phyloP scores from a whole-genome alignment of 1,140 invertebrate species.

The Anadara kagoshimensis region DNA sequence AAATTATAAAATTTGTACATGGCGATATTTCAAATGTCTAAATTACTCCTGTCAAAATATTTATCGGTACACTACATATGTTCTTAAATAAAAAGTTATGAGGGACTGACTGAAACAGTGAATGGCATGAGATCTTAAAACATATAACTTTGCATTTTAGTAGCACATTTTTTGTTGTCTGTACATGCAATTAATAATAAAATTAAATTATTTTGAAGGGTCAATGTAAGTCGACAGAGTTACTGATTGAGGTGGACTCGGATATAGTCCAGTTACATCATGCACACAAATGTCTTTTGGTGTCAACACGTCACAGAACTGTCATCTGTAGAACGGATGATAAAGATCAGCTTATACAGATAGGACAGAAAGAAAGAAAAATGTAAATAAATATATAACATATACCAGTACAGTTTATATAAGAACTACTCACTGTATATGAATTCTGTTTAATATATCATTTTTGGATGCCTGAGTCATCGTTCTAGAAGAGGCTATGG shows the following conservation, averaged over 20 bases:
- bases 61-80: too few species aligned
- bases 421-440: neutral
- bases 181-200: too few species aligned
- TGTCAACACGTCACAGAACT: constrained; percentile 86
- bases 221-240: constrained; percentile 86
- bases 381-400: constrained; percentile 80
- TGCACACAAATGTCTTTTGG: constrained; percentile 83
- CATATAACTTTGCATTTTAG: too few species aligned
- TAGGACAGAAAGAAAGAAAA: constrained; percentile 91
- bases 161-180: too few species aligned
- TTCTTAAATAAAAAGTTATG: too few species aligned
- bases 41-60: too few species aligned
- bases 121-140: too few species aligned
- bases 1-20: too few species aligned
- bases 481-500: too few species aligned
- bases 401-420: neutral
- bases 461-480: too few species aligned
- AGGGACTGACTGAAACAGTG: too few species aligned
- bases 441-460: neutral
- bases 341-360: constrained; percentile 81
- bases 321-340: constrained; percentile 81
- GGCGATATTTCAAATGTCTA: too few species aligned
- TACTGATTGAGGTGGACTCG: constrained; percentile 88
- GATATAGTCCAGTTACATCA: constrained; percentile 89
- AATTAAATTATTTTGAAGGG: constrained; percentile 77